Base-by-base conservation (phyloP, 2,797 vertebrate genomes). In the Crenuchus spilurus region DNA sequence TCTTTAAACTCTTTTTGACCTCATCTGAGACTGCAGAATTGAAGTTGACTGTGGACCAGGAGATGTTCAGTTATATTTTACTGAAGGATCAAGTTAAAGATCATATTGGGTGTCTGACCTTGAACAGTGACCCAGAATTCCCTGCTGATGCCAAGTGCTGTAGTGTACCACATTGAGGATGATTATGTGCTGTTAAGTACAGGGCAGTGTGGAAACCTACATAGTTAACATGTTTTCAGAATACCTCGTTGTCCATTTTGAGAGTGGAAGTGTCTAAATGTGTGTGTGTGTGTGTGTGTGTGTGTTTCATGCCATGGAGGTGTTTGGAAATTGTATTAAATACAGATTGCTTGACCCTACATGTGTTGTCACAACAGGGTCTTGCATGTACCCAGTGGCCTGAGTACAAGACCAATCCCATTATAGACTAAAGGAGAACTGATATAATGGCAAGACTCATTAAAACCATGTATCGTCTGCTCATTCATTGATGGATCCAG, bases 311-410 rank as follows among this genome's bases (percentile, higher is more conserved):
- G 84, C 86, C 88, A 84, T 79, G 5, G 83, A 83, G 87, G 85
- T 80, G 75, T 87, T 87, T 90, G 85, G 72, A 82, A 82, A 89
- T 92, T 85, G 82, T 89, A 91, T 92, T 90, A 91, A 88, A 88
- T 85, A 87, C 84, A 73, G 84, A 86, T 84, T 84, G 73, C 84
- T 85, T 89, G 89, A 91, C 89, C 89, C 86, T 51, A 85, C 82
- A 83, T 52, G 78, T 85, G 86, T 83, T 79, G 72, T 83, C 83
- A 80, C 83, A 84, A 81, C 84, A 78, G 77, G 81, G 77, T 65
- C 67, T 48, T 62, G 28, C 79, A 80, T 86, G 81, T 77, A 73
- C 77, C 68, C 75, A 51, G 16, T 80, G 82, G 78, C 48, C 68
- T 73, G 74, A 84, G 75, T 75, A 76, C 62, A 82, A 65, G 86